phyloP scores from a whole-genome alignment of 2,888 invertebrate species.

The Cylloceria caligata region DNA sequence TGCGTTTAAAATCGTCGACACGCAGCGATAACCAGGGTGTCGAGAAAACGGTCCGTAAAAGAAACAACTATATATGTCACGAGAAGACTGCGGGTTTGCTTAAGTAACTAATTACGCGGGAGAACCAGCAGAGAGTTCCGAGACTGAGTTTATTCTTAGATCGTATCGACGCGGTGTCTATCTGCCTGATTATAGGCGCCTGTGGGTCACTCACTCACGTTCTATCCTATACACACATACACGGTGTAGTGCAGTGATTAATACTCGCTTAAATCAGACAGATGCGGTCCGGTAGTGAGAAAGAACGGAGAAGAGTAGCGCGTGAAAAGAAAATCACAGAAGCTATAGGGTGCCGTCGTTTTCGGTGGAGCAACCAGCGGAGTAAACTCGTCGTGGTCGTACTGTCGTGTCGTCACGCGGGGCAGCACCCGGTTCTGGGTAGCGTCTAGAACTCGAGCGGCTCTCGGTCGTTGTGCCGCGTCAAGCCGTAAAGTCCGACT shows the following conservation, averaged over 20 bases:
- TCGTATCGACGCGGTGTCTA: constrained; percentile 49
- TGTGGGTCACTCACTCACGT: constrained; percentile 2
- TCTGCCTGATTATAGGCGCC: constrained; percentile 36
- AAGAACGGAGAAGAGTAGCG: not conserved
- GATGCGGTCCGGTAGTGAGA: not conserved
- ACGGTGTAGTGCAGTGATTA: constrained; percentile 19
- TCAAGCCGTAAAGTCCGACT: constrained; percentile 79
- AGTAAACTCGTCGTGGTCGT: constrained; percentile 24
- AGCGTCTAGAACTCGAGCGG: constrained; percentile 17
- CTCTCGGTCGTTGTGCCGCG: constrained; percentile 69
- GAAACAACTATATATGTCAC: constrained; percentile 9
- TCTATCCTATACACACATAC: not conserved
- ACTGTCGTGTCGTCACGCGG: constrained; percentile 16
- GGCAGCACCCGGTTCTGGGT: constrained; percentile 16
- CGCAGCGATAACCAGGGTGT: constrained; percentile 75
- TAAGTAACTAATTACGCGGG: constrained; percentile 55
- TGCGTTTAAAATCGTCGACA: constrained; percentile 78
- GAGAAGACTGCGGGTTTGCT: constrained; percentile 10
- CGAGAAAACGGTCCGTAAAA: constrained; percentile 22
- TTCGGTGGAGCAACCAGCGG: constrained; percentile 13
- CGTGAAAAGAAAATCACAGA: constrained; percentile 27
- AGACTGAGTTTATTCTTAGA: constrained; percentile 35
- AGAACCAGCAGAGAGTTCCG: constrained; percentile 21
- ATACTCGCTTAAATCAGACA: constrained; percentile 6
- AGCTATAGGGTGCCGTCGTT: not conserved